Evolutionary conservation across 2,113 vertebrate species (phyloP).

Genomic region (Vimba vimba): DNA sequence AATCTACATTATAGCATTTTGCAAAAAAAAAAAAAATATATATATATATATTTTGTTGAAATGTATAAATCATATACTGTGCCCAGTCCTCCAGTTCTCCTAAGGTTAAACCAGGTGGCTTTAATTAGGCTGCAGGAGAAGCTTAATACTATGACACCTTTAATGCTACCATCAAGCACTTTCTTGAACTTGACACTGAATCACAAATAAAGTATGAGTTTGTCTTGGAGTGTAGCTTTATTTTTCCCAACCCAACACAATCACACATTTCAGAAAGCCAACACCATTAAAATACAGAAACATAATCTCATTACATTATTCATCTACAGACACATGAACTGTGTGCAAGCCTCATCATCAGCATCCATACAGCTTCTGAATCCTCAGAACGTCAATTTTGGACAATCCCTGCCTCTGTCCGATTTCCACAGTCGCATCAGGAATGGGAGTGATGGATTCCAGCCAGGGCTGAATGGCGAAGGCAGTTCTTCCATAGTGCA

Average conservation of each 20-base stretch:
- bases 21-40: no score
- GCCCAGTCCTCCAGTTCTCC: no score
- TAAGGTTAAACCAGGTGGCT: no score
- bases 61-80: no score
- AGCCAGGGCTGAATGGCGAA: constrained; percentile 43
- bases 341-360: not conserved
- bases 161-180: not conserved
- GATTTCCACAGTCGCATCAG: constrained; percentile 29
- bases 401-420: constrained; percentile 55
- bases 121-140: not conserved
- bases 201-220: not conserved
- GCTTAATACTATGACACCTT: not conserved
- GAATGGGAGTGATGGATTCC: constrained; percentile 57
- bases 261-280: not conserved
- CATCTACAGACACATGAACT: not conserved
- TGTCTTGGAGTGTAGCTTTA: not conserved
- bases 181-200: not conserved
- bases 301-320: not conserved
- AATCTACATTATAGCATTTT: no score
- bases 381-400: constrained; percentile 48
- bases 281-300: not conserved
- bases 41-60: no score
- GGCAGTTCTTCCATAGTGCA: constrained; percentile 59
- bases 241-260: not conserved
- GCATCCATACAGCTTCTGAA: constrained; percentile 56